Conservation (phyloP, 1,140 invertebrate species). For the Drosophila mayri region DNA sequence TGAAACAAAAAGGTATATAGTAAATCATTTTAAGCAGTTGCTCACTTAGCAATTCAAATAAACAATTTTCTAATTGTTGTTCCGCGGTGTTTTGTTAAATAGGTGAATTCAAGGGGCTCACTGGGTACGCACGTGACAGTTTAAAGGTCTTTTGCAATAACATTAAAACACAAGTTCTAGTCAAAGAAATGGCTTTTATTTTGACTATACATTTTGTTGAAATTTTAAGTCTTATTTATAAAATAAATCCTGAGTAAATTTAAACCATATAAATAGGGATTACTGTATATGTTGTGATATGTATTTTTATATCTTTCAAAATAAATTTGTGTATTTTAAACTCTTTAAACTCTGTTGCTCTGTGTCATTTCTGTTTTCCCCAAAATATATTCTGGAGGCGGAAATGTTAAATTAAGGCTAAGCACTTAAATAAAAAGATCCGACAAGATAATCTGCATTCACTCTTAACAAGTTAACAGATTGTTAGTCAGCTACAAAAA, state of each 20-base stretch:
- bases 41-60: not conserved
- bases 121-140: not conserved
- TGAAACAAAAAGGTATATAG: not conserved
- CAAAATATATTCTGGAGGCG: slow-evolving; percentile 1
- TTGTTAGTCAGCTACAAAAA: slow-evolving; percentile 17
- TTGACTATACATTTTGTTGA: not conserved
- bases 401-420: slow-evolving; percentile 30
- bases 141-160: not conserved
- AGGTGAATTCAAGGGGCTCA: not conserved
- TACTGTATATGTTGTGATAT: not conserved
- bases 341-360: not conserved
- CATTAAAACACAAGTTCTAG: not conserved
- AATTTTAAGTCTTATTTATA: not conserved
- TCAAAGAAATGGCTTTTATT: not conserved
- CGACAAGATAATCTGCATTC: slow-evolving; percentile 25
- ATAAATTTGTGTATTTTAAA: not conserved
- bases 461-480: slow-evolving; percentile 25
- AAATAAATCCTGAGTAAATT: not conserved
- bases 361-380: not conserved
- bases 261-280: too few relatives aligned
- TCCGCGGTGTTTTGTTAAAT: not conserved
- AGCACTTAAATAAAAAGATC: slow-evolving; percentile 11
- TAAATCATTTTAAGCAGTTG: not conserved
- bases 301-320: not conserved
- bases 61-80: not conserved